phyloP scores from a whole-genome alignment of 1,140 invertebrate species.

The Lordiphosa mommai region DNA sequence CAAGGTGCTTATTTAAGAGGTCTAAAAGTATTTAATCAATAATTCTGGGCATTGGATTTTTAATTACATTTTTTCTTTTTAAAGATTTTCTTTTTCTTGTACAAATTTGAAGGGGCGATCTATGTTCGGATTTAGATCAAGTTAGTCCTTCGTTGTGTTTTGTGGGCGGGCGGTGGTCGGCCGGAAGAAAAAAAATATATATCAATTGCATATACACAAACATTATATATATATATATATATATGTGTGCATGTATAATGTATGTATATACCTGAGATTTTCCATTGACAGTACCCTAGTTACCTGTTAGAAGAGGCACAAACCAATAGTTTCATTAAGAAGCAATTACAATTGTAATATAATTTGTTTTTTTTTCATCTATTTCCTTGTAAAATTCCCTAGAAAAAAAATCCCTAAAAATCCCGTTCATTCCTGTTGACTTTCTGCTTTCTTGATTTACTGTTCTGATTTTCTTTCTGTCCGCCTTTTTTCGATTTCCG shows the following conservation, averaged over 20 bases:
- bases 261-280: conserved; percentile 20
- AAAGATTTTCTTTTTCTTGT: background rate
- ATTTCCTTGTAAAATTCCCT: too few species aligned
- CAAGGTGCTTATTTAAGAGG: background rate
- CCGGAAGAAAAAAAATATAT: background rate
- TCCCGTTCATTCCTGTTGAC: too few species aligned
- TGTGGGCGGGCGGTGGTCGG: conserved; percentile 1
- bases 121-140: background rate
- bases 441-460: too few species aligned
- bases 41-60: background rate
- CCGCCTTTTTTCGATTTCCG: too few species aligned
- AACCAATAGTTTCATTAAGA: too few species aligned
- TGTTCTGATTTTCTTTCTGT: too few species aligned
- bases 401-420: too few species aligned
- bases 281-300: background rate
- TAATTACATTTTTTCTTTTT: background rate
- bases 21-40: conserved; percentile 20
- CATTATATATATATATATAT: background rate
- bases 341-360: too few species aligned
- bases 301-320: background rate
- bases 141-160: background rate
- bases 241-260: background rate
- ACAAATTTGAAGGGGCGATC: conserved; percentile 1
- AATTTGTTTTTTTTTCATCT: too few species aligned
- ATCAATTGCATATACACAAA: conserved; percentile 1